phyloP scores from a whole-genome alignment of 1,140 invertebrate species.

The Rhyzopertha dominica region DNA sequence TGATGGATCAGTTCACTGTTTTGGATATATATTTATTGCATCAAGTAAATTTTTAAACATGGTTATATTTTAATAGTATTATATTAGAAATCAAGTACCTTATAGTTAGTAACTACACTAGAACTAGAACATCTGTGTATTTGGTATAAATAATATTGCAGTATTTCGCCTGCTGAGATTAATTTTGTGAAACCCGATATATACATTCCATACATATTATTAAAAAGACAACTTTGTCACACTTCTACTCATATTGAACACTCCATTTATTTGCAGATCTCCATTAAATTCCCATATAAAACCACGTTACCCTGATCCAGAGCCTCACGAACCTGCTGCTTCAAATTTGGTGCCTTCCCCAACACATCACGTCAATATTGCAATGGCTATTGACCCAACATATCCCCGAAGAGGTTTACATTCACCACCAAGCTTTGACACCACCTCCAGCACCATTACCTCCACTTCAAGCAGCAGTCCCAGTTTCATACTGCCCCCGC shows the following conservation, averaged over 20 bases:
- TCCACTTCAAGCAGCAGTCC: constrained; percentile 42
- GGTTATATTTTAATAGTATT: too few relatives aligned
- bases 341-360: constrained; percentile 18
- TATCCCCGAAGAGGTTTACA: constrained; percentile 42
- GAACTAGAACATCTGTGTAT: too few relatives aligned
- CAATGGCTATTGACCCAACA: constrained; percentile 57
- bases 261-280: constrained; percentile 26
- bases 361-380: constrained; percentile 49
- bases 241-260: constrained; percentile 6
- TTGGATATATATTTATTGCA: too few relatives aligned
- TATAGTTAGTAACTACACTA: too few relatives aligned
- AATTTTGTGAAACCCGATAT: too few relatives aligned
- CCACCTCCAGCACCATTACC: constrained; percentile 37
- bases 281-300: constrained; percentile 35
- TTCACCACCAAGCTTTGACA: constrained; percentile 38
- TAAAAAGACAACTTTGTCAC: too few relatives aligned
- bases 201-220: too few relatives aligned
- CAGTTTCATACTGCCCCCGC: constrained; percentile 35
- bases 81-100: too few relatives aligned
- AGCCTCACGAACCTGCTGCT: constrained; percentile 9
- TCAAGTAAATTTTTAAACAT: too few relatives aligned
- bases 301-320: constrained; percentile 38
- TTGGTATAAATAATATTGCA: too few relatives aligned
- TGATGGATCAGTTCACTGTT: too few relatives aligned
- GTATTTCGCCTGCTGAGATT: too few relatives aligned